Base-by-base conservation (phyloP, 1,140 invertebrate species). In the Agrilus planipennis region DNA sequence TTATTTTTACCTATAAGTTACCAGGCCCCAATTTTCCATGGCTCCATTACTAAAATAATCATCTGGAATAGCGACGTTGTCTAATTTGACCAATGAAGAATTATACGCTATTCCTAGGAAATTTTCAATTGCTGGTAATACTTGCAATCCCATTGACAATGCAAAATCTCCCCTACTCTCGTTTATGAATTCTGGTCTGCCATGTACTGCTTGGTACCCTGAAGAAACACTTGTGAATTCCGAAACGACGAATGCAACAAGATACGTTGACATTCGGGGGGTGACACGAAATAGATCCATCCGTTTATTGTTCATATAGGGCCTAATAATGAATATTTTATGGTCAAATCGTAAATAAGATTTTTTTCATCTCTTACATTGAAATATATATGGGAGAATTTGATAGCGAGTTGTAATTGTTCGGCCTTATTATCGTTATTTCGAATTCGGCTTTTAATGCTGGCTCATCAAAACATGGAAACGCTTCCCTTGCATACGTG, bases 41-140 rank as follows among this genome's bases (percentile, higher is more conserved):
- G 34, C 34, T 7, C 34, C 34, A 16, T 81, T 79, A 2, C 73
- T 77, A 57, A 94, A 93, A 21, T 40, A 30, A 2, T 20, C 30
- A 57, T 94, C 88, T 1, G 90, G 89, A 37, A 95, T 80, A 1
- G 86, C 89, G 34, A 93, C 77, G 50, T 92, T 64, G 64, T 95
- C 90, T 75, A 82, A 68, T 55, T 86, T 86, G 2, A 79, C 77
- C 19, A 85, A 58, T 0, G 76, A 79, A n/a, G n/a, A n/a, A n/a
- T n/a, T n/a, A 46, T 81, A 87, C 4, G 71, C 67, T 7, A 83
- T 69, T 20, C 74, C 68, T 51, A 92, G 91, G 51, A 83, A 88
- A 2, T 84, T 65, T 15, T 12, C 36, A 25, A 38, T 40, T 30
- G 6, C 9, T 6, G 1, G 7, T 18, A 40, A 30, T 12, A 29